These are phyloP conservation scores for Metellina segmentata DNA, from an alignment of 2,888 invertebrate species.

Conservation along the genomic window DNA sequence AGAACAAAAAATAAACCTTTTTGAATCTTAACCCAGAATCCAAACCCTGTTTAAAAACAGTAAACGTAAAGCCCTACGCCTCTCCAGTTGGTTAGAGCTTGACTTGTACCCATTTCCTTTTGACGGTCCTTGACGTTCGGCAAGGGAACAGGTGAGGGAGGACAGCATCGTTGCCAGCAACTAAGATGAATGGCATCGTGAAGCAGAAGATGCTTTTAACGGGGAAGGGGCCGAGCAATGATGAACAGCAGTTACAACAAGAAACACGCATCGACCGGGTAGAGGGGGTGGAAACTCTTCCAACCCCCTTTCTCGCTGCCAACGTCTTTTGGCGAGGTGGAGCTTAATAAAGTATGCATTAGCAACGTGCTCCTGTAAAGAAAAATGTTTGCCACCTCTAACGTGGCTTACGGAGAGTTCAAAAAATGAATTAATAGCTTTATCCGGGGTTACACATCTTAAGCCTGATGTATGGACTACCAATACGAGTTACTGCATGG, in stretches of 20 bases:
- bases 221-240: constrained; percentile 18
- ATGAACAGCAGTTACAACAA: constrained; percentile 55
- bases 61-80: not conserved
- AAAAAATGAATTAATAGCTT: constrained; percentile 15
- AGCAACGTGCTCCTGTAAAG: not conserved
- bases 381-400: constrained; percentile 13
- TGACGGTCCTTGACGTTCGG: not conserved
- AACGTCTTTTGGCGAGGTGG: not conserved
- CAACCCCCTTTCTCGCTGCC: not conserved
- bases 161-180: constrained; percentile 14
- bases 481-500: too few species aligned
- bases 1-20: too few species aligned
- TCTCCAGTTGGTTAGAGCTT: not conserved
- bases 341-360: constrained; percentile 36
- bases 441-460: not conserved
- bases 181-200: constrained; percentile 54
- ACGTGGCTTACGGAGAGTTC: not conserved
- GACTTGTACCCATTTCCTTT: constrained; percentile 20
- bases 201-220: constrained; percentile 52
- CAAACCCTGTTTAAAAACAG: too few species aligned
- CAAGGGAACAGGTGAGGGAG: not conserved
- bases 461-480: too few species aligned
- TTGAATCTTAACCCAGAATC: too few species aligned
- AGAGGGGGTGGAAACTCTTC: not conserved
- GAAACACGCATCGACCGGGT: constrained; percentile 18